A percentile compares a stretch with the other conserved stretches of the same genome.
Conservation (phyloP, 2,888 invertebrate genomes). For the Caenorhabditis sulstoni region DNA sequence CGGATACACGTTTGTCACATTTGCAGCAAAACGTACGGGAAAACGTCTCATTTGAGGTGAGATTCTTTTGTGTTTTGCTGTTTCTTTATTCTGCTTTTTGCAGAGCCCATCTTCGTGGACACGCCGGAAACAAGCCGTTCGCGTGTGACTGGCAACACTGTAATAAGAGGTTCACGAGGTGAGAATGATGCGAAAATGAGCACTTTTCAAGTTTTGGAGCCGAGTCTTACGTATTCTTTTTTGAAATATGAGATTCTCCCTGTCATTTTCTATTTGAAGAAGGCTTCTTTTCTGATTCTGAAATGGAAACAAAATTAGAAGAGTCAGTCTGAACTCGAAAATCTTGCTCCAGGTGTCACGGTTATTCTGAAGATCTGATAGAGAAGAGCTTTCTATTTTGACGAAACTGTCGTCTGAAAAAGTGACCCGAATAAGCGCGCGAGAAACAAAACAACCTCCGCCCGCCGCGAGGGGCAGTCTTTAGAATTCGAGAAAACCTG, state of each 20-base stretch:
- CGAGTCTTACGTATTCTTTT: too few relatives aligned
- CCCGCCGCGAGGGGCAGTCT: too few relatives aligned
- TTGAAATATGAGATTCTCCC: background rate
- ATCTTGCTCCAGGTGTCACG: too few relatives aligned
- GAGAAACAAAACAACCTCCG: too few relatives aligned
- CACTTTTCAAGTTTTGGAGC: background rate
- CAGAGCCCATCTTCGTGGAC: conserved; percentile 67
- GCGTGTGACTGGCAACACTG: conserved; percentile 79
- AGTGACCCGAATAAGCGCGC: too few relatives aligned
- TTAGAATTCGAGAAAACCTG: too few relatives aligned
- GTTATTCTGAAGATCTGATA: too few relatives aligned
- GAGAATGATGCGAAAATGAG: background rate
- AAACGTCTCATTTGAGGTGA: conserved; percentile 53
- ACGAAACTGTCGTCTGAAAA: too few relatives aligned
- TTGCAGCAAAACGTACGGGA: conserved; percentile 78
- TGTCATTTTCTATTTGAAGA: background rate
- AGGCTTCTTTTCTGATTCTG: background rate
- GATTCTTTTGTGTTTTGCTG: background rate
- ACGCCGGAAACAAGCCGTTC: conserved; percentile 79
- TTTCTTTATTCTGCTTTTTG: conserved; percentile 23
- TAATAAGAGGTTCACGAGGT: conserved; percentile 78
- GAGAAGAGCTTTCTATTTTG: too few relatives aligned
- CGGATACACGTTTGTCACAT: conserved; percentile 79
- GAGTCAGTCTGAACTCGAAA: too few relatives aligned
- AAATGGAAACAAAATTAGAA: too few relatives aligned